Base-by-base conservation (phyloP, 2,888 invertebrate species). In the Atethmia centrago region DNA sequence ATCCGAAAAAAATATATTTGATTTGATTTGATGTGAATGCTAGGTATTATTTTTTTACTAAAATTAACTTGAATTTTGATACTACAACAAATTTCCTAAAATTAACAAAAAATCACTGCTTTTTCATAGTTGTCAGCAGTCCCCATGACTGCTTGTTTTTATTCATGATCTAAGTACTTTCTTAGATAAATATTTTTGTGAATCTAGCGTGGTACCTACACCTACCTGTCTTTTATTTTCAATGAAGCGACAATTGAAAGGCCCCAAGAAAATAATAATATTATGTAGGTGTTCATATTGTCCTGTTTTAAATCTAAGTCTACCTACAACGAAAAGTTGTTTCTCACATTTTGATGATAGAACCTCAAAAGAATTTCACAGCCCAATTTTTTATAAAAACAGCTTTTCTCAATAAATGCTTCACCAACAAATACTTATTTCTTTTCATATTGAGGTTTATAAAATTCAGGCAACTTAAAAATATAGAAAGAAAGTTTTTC, bases 381-480 rank as follows among this genome's bases (percentile, higher is more conserved):
- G 7, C 0, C 12, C 1, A 4, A 62, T 25, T 3, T 5, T 25
- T n/a, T n/a, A n/a, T n/a, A n/a, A 21, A 36, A 45, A 1, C 42
- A 45, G 8, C 14, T 63, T 64, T 49, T 28, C 2, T 3, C 16
- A 55, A 45, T n/a, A 61, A 40, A 42, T 1, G 4, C 8, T 67
- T 51, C 4, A 36, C 36, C 36, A 28, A 47, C 0, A 25, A 51
- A 45, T 21, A 40, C 5, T 4, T 14, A 59, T 45, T 58, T 51
- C 3, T 58, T 31, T 47, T 25, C 21, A 42, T 25, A 36, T 51
- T 28, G 40, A 71, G 5, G 16, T 71, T 49, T 31, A n/a, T 45
- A 28, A 51, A 47, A 66, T 49, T 62, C 19, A 40, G 19, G 36
- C 45, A 63, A 64, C 25, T 25, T 19, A 64, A 77, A 76, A 58